Evolutionary conservation across 2,888 invertebrate species (phyloP).

Genomic region (Phasia obesa): DNA sequence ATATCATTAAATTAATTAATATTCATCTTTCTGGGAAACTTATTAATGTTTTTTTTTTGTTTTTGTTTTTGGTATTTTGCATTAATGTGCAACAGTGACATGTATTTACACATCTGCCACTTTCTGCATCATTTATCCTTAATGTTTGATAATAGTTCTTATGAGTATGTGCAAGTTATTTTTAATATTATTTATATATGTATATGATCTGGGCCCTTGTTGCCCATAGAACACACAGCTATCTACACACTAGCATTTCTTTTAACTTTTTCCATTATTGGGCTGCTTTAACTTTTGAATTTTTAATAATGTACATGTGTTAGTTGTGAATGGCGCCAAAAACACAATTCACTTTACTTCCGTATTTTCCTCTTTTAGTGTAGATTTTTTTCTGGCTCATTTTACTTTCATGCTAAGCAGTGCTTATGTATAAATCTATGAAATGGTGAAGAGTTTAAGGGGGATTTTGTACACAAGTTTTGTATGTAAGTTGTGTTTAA

Average conservation of each 20-base stretch:
- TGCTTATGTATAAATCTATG: neutral
- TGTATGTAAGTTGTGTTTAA: neutral
- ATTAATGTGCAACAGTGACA: neutral
- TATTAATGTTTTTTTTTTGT: neutral
- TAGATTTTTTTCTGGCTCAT: constrained; percentile 29
- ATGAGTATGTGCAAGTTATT: neutral
- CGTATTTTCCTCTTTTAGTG: constrained; percentile 55
- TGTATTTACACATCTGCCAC: constrained; percentile 16
- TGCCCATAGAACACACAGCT: neutral
- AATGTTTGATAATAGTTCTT: constrained; percentile 7
- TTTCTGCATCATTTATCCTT: constrained; percentile 53
- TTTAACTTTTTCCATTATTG: constrained; percentile 53
- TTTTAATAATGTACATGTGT: constrained; percentile 48
- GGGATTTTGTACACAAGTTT: neutral
- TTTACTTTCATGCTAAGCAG: constrained; percentile 24
- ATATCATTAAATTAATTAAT: too few species aligned
- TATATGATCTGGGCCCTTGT: constrained; percentile 15
- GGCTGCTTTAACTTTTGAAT: constrained; percentile 61
- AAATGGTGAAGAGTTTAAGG: neutral
- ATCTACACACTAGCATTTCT: neutral
- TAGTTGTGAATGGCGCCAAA: constrained; percentile 63
- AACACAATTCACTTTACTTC: constrained; percentile 56
- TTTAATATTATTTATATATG: neutral
- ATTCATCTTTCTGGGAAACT: too few species aligned
- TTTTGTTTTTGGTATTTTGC: neutral